Conservation (phyloP, 1,140 invertebrate species). For the Bombus breviceps region DNA sequence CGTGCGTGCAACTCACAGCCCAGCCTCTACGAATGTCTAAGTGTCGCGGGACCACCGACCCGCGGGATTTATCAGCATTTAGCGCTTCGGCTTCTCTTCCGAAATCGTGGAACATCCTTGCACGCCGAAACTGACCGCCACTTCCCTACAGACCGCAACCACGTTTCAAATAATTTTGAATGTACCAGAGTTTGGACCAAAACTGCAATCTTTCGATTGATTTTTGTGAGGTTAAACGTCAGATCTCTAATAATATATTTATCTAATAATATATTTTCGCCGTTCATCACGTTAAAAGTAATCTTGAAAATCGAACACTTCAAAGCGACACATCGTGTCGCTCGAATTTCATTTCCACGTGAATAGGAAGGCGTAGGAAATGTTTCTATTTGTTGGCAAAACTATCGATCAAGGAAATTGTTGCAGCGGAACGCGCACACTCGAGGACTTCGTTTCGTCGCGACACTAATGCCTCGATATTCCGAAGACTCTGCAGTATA, state of each 20-base stretch:
- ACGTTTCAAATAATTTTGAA: not conserved
- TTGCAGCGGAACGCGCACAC: conserved; percentile 47
- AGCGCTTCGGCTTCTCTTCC: too few species aligned
- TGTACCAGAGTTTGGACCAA: too few species aligned
- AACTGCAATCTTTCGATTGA: not conserved
- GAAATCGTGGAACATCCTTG: not conserved
- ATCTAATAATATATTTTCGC: too few species aligned
- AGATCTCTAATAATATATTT: not conserved
- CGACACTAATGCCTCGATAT: conserved; percentile 8
- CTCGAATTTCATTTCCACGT: not conserved
- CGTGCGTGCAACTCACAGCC: conserved; percentile 18
- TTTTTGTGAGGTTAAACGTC: not conserved
- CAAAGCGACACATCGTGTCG: too few species aligned
- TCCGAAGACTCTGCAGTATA: conserved; percentile 32
- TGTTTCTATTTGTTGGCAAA: conserved; percentile 35
- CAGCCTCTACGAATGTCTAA: not conserved
- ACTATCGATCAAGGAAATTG: conserved; percentile 49
- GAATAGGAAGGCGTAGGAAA: not conserved
- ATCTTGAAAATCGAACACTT: not conserved
- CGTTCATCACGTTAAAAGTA: not conserved
- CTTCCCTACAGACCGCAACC: too few species aligned
- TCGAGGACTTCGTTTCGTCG: conserved; percentile 28
- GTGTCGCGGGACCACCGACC: conserved; percentile 48
- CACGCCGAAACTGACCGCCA: not conserved
- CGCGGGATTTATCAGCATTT: conserved; percentile 44